Conservation (phyloP, 2,797 vertebrate species). For the Propithecus deckenii region DNA sequence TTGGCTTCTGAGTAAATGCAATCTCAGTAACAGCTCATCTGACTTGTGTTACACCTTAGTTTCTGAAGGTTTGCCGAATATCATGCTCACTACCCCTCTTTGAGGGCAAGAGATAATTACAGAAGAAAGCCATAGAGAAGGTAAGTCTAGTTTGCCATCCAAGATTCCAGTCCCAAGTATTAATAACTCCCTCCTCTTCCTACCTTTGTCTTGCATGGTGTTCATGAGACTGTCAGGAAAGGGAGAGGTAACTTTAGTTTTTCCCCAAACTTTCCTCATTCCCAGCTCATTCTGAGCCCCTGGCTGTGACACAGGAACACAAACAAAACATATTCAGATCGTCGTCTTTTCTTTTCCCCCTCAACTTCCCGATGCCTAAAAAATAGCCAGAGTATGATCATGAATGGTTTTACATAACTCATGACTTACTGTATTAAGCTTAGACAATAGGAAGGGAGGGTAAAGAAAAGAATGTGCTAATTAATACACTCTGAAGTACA, state of each 20-base stretch:
- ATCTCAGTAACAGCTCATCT: not conserved
- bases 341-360: not conserved
- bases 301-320: not conserved
- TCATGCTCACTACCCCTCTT: not conserved
- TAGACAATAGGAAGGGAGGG: not conserved
- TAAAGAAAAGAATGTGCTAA: not conserved
- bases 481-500: not conserved
- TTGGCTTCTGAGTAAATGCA: not conserved
- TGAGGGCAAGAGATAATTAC: not conserved
- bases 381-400: not conserved
- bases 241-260: not conserved
- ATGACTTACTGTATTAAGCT: constrained; percentile 9
- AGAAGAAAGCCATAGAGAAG: not conserved
- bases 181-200: not conserved
- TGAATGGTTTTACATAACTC: not conserved
- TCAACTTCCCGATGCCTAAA: not conserved
- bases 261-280: not conserved
- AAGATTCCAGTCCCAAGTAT: not conserved
- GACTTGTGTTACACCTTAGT: not conserved
- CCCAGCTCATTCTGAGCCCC: not conserved
- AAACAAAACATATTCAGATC: not conserved
- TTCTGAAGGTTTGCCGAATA: constrained; percentile 12
- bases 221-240: not conserved
- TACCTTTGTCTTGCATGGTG: rapidly evolving
- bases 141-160: not conserved